A percentile compares a stretch with the other conserved stretches of the same genome.
phyloP scores from a whole-genome alignment of 2,113 vertebrate genomes.

The Cromileptes altivelis region DNA sequence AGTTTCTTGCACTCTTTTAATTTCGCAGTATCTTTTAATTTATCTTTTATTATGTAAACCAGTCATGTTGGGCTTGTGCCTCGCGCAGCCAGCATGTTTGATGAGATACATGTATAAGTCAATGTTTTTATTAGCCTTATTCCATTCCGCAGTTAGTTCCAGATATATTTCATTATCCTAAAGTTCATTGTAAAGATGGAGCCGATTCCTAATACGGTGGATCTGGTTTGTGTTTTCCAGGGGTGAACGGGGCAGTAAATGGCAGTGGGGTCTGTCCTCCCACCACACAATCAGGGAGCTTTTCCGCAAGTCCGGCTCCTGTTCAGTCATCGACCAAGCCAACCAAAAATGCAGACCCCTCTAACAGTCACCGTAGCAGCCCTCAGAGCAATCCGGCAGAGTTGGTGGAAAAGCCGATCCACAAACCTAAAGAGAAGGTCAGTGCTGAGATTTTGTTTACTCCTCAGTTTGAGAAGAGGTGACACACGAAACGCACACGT shows the following conservation, averaged over 20 bases:
- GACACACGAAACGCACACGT: neutral
- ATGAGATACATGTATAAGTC: conserved; percentile 80
- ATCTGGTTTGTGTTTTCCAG: conserved; percentile 78
- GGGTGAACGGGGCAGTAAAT: conserved; percentile 95
- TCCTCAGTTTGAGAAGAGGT: neutral
- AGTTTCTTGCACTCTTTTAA: conserved; percentile 70
- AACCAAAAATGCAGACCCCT: conserved; percentile 84
- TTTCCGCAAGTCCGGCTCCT: conserved; percentile 84
- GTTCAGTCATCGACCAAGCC: conserved; percentile 84
- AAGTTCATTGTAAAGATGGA: conserved; percentile 53
- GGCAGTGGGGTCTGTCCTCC: conserved; percentile 88
- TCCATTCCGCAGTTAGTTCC: conserved; percentile 58
- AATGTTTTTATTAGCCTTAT: conserved; percentile 73
- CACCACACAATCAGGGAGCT: conserved; percentile 84
- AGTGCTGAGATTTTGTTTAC: conserved; percentile 27
- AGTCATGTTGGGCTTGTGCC: conserved; percentile 69
- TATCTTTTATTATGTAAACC: conserved; percentile 81
- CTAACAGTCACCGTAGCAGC: conserved; percentile 86
- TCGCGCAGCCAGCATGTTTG: conserved; percentile 64
- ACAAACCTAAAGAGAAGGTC: conserved; percentile 96
- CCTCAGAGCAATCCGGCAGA: conserved; percentile 87
- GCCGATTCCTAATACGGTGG: conserved; percentile 36
- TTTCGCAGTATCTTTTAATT: conserved; percentile 82
- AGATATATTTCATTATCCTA: conserved; percentile 73
- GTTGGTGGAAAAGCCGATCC: conserved; percentile 84